Evolutionary conservation across 2,888 invertebrate species (phyloP), one percentile per base, ranked within the genome.

Genomic region (Thalpophila matura): DNA sequence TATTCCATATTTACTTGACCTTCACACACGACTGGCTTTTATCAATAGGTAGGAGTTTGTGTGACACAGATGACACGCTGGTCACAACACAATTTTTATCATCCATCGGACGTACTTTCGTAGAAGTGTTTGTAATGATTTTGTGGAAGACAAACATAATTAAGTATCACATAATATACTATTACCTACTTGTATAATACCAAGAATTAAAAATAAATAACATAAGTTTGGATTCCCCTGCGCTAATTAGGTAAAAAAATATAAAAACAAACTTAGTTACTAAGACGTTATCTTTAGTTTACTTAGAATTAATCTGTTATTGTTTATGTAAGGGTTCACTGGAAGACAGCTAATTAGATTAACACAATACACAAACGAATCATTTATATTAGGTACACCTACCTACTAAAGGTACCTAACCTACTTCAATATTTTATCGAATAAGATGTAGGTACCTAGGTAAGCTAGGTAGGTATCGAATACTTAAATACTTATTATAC

Each of bases 1-100:
- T n/a, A n/a, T 42, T 53, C 71, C 45, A 46, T 57, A 60, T 46
- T 54, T 54, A 42, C 38, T 71, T 76, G 56, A 72, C 76, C 65
- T 76, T 57, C 56, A 54, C 45, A 38, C 37, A 53, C 31, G 37
- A 33, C n/a, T 51, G 33, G 40, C 6, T 43, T 59, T 75, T 74
- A 56, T 72, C 70, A 69, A 64, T 53, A 63, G 29, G 4, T 24
- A 14, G 33, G 20, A 50, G 45, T 33, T 37, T 24, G 6, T 22
- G 5, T 27, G 27, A 33, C 16, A 43, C 10, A 45, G 26, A 10
- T 16, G 14, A 22, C 24, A 22, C 10, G 33, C 33, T 33, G 33
- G 33, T 51, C 60, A 67, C 40, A 43, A 43, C 10, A 26, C n/a
- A 26, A 14, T 20, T 35, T 60, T 60, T n/a, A n/a, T n/a, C n/a